Evolutionary conservation across 2,113 vertebrate species (phyloP).

Genomic region (Willisornis vidua): DNA sequence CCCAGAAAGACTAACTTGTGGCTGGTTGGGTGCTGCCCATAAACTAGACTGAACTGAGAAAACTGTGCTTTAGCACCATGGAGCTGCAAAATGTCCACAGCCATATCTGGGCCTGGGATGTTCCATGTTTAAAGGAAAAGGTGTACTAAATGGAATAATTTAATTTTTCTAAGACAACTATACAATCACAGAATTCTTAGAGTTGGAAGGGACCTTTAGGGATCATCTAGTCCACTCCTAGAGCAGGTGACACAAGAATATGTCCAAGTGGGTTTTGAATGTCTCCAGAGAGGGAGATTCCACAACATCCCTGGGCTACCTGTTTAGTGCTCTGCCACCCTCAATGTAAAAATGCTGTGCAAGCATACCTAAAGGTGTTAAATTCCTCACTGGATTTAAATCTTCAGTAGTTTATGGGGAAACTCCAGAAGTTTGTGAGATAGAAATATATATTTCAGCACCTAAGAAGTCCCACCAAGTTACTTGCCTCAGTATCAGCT

Average conservation of each 20-base stretch:
- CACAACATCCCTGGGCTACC: accelerated
- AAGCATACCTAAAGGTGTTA: not conserved
- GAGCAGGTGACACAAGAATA: not conserved
- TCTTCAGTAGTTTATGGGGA: not conserved
- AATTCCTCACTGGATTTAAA: not conserved
- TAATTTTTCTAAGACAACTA: not conserved
- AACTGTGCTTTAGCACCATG: not conserved
- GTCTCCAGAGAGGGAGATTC: not conserved
- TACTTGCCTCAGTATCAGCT: not conserved
- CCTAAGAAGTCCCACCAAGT: not conserved
- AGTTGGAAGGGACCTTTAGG: not conserved
- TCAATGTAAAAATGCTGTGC: not conserved
- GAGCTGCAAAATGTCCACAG: accelerated
- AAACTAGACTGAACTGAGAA: not conserved
- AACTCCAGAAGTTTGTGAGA: not conserved
- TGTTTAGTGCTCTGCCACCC: not conserved
- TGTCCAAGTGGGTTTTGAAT: not conserved
- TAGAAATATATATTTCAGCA: not conserved
- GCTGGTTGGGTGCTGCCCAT: not conserved
- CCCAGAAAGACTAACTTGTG: not conserved
- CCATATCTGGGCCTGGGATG: not conserved
- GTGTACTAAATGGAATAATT: not conserved
- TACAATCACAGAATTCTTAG: not conserved
- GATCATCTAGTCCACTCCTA: not conserved
- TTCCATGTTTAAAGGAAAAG: not conserved